Evolutionary conservation across 2,113 vertebrate genomes (phyloP).

Genomic region (Aix galericulata): DNA sequence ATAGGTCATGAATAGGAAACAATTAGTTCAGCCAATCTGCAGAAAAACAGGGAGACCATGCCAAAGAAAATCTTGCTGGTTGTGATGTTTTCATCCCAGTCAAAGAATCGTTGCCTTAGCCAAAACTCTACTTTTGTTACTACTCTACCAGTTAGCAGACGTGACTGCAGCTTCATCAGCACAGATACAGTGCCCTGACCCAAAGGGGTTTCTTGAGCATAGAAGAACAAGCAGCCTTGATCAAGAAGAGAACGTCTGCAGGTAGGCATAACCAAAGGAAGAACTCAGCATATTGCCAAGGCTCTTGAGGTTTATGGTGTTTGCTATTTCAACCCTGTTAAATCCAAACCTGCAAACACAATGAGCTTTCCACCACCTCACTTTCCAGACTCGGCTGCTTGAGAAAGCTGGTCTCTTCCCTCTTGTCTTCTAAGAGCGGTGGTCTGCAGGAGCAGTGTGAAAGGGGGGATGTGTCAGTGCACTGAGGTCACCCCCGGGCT

Average conservation of each 20-base stretch:
- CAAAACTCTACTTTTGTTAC: conserved; percentile 9
- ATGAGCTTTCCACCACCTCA: neutral
- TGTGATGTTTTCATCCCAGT: conserved; percentile 14
- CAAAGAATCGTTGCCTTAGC: conserved; percentile 38
- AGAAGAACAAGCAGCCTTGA: neutral
- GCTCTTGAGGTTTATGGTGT: neutral
- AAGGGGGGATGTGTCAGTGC: accelerated
- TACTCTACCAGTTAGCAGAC: neutral
- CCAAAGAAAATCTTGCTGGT: conserved; percentile 67
- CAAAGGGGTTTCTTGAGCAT: neutral
- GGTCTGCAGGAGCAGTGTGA: neutral
- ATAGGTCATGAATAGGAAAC: conserved; percentile 63
- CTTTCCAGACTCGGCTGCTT: neutral
- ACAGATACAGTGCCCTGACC: neutral
- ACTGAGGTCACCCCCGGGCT: accelerated
- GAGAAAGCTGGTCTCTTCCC: neutral
- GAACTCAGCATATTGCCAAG: neutral
- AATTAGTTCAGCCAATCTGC: conserved; percentile 56
- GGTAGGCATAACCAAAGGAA: neutral
- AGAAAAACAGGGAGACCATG: conserved; percentile 44
- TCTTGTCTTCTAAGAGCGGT: neutral
- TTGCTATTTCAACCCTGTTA: neutral
- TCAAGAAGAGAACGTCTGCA: neutral
- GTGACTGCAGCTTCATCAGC: neutral
- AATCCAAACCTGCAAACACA: neutral